Evolutionary conservation across 1,140 invertebrate genomes (phyloP), one percentile per base, ranked within the genome.

Genomic region (Lepidostoma basale): DNA sequence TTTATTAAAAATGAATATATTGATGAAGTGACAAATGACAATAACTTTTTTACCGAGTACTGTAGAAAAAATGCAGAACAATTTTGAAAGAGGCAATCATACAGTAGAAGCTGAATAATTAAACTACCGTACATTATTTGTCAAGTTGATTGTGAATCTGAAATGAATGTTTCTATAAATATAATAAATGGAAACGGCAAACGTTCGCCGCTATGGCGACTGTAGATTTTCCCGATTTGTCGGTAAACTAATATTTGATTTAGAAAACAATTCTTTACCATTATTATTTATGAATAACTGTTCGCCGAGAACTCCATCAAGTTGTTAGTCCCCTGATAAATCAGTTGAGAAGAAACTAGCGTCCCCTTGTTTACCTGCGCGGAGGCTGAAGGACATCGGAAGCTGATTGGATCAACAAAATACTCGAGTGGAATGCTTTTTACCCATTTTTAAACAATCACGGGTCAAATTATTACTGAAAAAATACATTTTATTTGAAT

Each of bases 231-330:
- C 22, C 16, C 28, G n/a, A n/a, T 18, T 39, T 36, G 2, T 8
- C 16, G 5, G 3, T 16, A n/a, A 23, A 26, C 40, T 33, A 44
- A 63, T 64, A 64, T 69, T 69, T 69, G 60, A 69, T 70, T 70
- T 65, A 65, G 52, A 44, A 62, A 70, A 62, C 68, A 62, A 70
- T 70, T 65, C 68, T 65, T 59, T 62, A 28, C 62, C 16, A 28
- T 26, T 39, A 65, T 70, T 70, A 66, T 59, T 70, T 62, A 66
- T 65, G 60, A 62, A 70, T 30, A 70, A 70, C 67, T 64, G 64
- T 69, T 58, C 62, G 45, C 44, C 52, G 18, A 42, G 22, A 69
- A 68, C 62, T 70, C 68, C 60, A 65, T 69, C 52, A 30, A 65
- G 26, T 52, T 56, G 33, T 58, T 63, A 39, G 36, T 69, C 62